Conservation (phyloP, 2,113 vertebrate species). For the Meles meles region DNA sequence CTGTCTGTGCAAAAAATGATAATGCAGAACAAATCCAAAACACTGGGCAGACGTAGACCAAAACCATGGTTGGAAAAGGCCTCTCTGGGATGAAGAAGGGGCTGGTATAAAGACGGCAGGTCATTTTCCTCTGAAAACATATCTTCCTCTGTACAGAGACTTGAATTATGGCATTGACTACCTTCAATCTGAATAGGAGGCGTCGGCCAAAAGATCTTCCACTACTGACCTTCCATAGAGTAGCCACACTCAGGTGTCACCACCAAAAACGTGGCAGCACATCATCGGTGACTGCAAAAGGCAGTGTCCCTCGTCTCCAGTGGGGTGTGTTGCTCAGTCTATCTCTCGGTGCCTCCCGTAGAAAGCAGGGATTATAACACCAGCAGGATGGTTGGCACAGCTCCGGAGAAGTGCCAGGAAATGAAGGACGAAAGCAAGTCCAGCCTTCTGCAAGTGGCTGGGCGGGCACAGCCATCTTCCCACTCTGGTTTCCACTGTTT, state of each 20-base stretch:
- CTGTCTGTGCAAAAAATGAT: background rate
- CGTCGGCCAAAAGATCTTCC: background rate
- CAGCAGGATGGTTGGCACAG: fast-evolving
- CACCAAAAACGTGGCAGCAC: background rate
- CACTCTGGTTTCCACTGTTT: background rate
- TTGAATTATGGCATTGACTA: background rate
- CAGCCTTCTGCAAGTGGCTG: background rate
- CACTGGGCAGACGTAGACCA: background rate
- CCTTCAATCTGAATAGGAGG: background rate
- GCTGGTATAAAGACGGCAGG: background rate
- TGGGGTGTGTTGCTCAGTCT: background rate
- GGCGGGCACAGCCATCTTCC: background rate
- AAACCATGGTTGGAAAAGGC: background rate
- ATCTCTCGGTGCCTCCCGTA: background rate
- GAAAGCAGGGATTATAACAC: too few species aligned
- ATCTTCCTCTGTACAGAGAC: background rate
- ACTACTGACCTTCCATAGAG: too few species aligned
- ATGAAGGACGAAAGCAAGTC: background rate
- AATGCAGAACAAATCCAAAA: background rate
- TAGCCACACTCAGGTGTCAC: background rate
- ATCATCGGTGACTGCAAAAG: background rate
- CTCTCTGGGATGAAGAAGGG: background rate
- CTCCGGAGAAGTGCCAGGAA: background rate
- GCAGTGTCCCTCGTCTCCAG: background rate
- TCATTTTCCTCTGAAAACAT: background rate